Conservation (phyloP, 2,113 vertebrate genomes). For the Macroglossus sobrinus region DNA sequence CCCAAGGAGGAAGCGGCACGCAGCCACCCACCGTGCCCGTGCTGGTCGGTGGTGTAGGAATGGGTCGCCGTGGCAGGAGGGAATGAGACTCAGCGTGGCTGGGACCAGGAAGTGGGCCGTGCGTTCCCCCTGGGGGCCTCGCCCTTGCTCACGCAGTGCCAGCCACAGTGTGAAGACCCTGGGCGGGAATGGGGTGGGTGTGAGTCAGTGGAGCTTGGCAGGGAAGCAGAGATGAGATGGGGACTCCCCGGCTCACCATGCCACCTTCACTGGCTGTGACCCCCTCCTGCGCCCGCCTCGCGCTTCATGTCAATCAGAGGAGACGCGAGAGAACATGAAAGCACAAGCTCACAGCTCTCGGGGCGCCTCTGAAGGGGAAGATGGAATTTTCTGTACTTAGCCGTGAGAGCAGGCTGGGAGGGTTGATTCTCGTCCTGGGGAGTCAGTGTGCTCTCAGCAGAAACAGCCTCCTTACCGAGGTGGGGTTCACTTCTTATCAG, state of each 20-base stretch:
- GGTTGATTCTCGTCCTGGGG: background rate
- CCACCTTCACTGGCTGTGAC: background rate
- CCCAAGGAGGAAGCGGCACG: conserved; percentile 24
- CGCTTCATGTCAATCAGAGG: background rate
- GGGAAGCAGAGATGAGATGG: background rate
- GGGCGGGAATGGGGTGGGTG: background rate
- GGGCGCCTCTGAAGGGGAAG: background rate
- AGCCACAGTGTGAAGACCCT: background rate
- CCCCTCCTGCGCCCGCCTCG: background rate
- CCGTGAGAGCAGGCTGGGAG: background rate
- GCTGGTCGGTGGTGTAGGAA: background rate
- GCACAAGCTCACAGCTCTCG: background rate
- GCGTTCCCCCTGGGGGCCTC: background rate
- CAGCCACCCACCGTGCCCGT: background rate
- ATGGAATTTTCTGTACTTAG: background rate
- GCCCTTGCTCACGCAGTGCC: background rate
- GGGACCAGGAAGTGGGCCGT: background rate
- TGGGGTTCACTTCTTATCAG: background rate
- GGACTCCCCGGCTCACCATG: background rate
- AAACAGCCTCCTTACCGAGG: background rate
- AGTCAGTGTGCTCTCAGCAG: background rate
- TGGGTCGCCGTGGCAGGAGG: background rate
- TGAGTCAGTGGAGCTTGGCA: background rate
- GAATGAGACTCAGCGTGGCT: background rate
- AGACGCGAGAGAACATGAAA: background rate